Percentiles rank a stretch among this genome's conserved stretches.
Conservation (phyloP, 2,888 invertebrate genomes). For the Anticlea derivata region DNA sequence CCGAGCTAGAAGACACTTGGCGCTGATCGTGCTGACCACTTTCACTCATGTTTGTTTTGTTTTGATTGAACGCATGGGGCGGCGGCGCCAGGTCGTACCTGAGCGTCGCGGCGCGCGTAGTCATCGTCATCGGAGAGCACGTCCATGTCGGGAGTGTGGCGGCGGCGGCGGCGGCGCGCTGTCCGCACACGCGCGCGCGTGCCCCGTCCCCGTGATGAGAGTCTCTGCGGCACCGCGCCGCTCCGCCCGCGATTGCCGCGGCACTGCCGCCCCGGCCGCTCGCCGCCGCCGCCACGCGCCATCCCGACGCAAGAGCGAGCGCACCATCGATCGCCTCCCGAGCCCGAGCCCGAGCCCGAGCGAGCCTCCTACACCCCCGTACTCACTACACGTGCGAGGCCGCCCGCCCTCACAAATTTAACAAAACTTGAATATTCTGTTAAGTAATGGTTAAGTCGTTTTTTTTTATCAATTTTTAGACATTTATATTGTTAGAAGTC, state of each 20-base stretch:
- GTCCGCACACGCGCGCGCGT: slow-evolving; percentile 70
- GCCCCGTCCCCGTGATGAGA: slow-evolving; percentile 69
- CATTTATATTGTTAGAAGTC: background rate
- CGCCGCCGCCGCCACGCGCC: slow-evolving; percentile 56
- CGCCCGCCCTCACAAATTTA: slow-evolving; percentile 34
- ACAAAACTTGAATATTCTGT: slow-evolving; percentile 3
- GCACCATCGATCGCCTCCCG: slow-evolving; percentile 63
- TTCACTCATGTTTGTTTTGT: slow-evolving; percentile 30
- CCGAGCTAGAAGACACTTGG: slow-evolving; percentile 14
- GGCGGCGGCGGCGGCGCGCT: slow-evolving; percentile 63
- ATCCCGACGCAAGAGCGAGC: slow-evolving; percentile 20
- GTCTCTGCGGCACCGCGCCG: slow-evolving; percentile 73
- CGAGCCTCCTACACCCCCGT: slow-evolving; percentile 29
- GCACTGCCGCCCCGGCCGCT: slow-evolving; percentile 63
- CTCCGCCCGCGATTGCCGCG: slow-evolving; percentile 78
- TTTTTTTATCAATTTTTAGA: too few relatives aligned
- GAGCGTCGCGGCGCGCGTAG: slow-evolving; percentile 73
- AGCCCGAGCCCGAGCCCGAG: slow-evolving; percentile 48
- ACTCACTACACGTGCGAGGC: slow-evolving; percentile 54
- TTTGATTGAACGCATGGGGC: slow-evolving; percentile 22
- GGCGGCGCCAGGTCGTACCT: slow-evolving; percentile 58
- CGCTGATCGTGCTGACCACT: slow-evolving; percentile 43
- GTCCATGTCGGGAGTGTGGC: slow-evolving; percentile 68
- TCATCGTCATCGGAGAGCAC: slow-evolving; percentile 81
- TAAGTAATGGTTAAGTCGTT: background rate